Conservation (phyloP, 2,888 invertebrate species). For the Eulithis testata region DNA sequence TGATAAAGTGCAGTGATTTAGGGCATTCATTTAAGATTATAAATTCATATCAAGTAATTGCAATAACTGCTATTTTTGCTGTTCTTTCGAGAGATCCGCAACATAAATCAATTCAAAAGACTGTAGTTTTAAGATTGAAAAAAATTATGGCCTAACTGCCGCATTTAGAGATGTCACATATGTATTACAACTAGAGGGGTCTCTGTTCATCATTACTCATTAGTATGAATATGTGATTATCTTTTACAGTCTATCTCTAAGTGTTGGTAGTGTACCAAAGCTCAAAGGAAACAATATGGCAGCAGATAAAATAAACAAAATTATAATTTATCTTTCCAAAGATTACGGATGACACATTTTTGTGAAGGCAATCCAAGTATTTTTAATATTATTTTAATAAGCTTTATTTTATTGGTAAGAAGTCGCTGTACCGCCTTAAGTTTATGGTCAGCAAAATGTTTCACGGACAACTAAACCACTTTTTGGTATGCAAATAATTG, state of each 20-base stretch:
- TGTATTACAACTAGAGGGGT: too few relatives aligned
- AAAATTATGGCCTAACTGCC: constrained; percentile 6
- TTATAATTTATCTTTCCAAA: background rate
- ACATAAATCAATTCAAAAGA: constrained; percentile 20
- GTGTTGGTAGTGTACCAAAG: background rate
- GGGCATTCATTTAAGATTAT: constrained; percentile 39
- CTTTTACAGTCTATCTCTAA: too few relatives aligned
- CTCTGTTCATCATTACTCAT: too few relatives aligned
- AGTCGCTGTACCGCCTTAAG: too few relatives aligned
- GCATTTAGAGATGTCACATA: too few relatives aligned
- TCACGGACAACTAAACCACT: too few relatives aligned
- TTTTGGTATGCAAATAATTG: too few relatives aligned
- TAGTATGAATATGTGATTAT: too few relatives aligned
- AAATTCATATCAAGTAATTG: constrained; percentile 44
- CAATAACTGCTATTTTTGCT: constrained; percentile 33
- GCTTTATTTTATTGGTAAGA: background rate
- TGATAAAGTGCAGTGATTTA: constrained; percentile 15
- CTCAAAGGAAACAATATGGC: background rate
- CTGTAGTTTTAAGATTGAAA: constrained; percentile 24
- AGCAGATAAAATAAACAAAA: background rate
- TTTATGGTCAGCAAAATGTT: too few relatives aligned
- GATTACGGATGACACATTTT: background rate
- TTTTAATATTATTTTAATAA: background rate
- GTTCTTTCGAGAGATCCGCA: constrained; percentile 28
- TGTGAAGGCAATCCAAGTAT: background rate